Evolutionary conservation across 2,797 vertebrate species (phyloP), one percentile per base, ranked within the genome.

Genomic region (Coranthus polyacanthus): DNA sequence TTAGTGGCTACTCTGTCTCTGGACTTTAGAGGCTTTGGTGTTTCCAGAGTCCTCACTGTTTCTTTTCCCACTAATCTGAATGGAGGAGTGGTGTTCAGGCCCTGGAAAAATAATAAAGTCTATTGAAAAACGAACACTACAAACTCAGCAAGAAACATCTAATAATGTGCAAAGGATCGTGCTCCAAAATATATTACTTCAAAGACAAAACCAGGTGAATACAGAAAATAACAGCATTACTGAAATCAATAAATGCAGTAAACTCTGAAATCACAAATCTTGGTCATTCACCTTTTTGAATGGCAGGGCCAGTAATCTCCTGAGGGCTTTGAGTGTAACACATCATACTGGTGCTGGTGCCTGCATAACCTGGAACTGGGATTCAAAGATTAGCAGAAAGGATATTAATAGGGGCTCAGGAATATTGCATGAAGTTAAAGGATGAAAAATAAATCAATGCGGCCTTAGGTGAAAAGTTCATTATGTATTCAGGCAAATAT

Each of bases 1-100:
- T 70, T 88, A 94, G 50, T 84, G 88, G 71, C 50, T 88, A 78
- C 87, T 89, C 72, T 93, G 93, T 49, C 91, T 90, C 88, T 89
- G 93, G 54, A 94, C 56, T 83, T 95, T 95, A 2, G 91, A 90
- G 65, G 81, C 65, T 49, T 82, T 88, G 36, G 68, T 29, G 1
- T 72, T 84, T 1, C 82, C 84, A 12, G 81, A 75, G 38, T 94
- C 92, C 44, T 93, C 92, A 0, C 18, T 89, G 89, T 90, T 93
- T 2, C 94, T 87, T 62, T 95, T 95, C 11, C 84, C 88, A 44
- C 75, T 65, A 24, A 52, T 78, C 38, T 76, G 86, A 41, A 57
- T 13, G 77, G n/a, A 21, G 50, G 69, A 43, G 43, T 90, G 88
- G 12, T 86, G 82, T 13, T 92, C 89, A 3, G 44, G 66, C 12